These are phyloP conservation scores for Cossypha heuglini DNA, from an alignment of 2,797 vertebrate genomes.

Conservation along the genomic window DNA sequence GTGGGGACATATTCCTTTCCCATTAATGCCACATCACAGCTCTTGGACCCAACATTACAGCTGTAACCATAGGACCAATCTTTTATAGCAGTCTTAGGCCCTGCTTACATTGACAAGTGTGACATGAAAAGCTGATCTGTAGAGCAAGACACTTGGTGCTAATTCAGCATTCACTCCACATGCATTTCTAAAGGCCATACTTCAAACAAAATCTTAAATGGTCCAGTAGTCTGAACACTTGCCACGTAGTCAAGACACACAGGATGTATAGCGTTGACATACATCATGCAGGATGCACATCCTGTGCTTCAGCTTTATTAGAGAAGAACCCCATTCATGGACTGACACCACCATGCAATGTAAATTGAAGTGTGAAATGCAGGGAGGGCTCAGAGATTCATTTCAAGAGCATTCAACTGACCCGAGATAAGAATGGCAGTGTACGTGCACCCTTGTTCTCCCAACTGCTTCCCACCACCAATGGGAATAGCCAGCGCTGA, in stretches of 20 bases:
- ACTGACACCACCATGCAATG: fast-evolving
- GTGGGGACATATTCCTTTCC: background rate
- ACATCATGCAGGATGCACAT: fast-evolving
- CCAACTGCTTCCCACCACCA: background rate
- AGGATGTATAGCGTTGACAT: fast-evolving
- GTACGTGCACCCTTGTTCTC: background rate
- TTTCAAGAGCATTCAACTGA: background rate
- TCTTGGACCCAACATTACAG: background rate
- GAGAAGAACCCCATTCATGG: background rate
- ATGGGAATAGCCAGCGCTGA: fast-evolving
- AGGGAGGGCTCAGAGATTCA: background rate
- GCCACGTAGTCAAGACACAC: background rate
- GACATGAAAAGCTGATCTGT: background rate
- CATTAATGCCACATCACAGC: fast-evolving
- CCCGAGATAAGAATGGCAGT: background rate
- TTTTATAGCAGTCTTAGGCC: background rate
- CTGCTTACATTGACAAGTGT: background rate
- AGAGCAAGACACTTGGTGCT: background rate
- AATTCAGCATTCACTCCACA: background rate
- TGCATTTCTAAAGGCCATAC: background rate
- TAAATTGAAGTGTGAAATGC: background rate
- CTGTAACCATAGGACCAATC: background rate
- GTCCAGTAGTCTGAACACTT: background rate
- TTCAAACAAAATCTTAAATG: background rate
- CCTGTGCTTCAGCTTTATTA: background rate